Percentiles rank a stretch among this genome's conserved stretches.
phyloP scores from a whole-genome alignment of 2,797 vertebrate genomes.

The Pseudomugil gertrudae region DNA sequence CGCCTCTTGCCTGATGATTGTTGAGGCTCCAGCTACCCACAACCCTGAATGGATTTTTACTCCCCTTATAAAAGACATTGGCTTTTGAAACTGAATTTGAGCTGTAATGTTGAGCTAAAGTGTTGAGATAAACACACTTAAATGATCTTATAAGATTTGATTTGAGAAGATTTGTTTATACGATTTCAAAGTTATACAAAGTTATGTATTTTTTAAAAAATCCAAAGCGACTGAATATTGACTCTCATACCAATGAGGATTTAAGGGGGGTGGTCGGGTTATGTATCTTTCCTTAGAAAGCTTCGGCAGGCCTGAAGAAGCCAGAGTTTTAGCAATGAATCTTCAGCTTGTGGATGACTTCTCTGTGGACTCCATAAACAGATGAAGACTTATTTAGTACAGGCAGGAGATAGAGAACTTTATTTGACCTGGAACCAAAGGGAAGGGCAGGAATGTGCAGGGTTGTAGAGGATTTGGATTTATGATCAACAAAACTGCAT shows the following conservation, averaged over 20 bases:
- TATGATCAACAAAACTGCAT: constrained; percentile 2
- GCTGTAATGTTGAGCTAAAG: too few species aligned
- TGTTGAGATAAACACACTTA: too few species aligned
- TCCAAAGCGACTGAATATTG: background rate
- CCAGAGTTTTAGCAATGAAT: background rate
- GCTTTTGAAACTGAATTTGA: too few species aligned
- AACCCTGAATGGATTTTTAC: too few species aligned
- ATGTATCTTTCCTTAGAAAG: background rate
- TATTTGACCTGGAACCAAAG: constrained; percentile 1
- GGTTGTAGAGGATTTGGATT: constrained; percentile 13
- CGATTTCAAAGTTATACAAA: too few species aligned
- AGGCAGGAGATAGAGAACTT: background rate
- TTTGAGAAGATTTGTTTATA: too few species aligned
- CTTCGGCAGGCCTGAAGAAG: background rate
- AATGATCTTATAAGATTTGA: too few species aligned
- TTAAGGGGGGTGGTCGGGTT: background rate
- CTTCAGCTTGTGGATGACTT: background rate
- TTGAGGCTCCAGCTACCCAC: too few species aligned
- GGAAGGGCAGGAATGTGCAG: constrained; percentile 5
- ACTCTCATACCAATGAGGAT: background rate
- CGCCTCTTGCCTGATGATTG: too few species aligned
- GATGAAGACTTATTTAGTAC: background rate
- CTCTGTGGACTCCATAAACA: background rate
- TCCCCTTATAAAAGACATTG: too few species aligned
- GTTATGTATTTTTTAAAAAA: too few species aligned